Evolutionary conservation across 2,797 vertebrate species (phyloP), one percentile per base, ranked within the genome.

Genomic region (Lacerta agilis): DNA sequence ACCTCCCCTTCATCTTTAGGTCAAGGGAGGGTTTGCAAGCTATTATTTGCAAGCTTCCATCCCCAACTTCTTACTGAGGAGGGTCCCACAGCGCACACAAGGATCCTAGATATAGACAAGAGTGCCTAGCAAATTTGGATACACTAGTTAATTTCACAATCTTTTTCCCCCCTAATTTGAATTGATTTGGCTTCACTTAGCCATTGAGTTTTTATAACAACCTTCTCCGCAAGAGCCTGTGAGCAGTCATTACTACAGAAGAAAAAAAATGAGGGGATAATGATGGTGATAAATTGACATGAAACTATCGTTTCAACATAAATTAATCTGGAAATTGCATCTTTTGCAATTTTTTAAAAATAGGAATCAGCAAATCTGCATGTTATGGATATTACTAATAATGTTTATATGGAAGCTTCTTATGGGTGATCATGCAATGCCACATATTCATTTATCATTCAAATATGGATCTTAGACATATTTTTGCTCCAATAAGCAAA

Each of bases 1-100:
- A 84, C 86, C 77, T 72, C 49, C 49, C 49, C 88, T 11, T 3
- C 87, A 8, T 29, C 73, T 85, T 79, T 83, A 82, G 55, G 45
- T 90, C 55, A 45, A 29, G 87, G 73, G 23, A 89, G 90, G 89
- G 87, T 76, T 85, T 45, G 89, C 33, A 89, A 73, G 55, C 66
- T 6, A 1, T 64, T 64, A 64, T 23, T 64, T 6, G 5, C 71
- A 90, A 84, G 23, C 55, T 10, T 77, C 27, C 55, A 55, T 2
- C 90, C 3, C 0, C 79, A 91, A 93, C 81, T 89, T 86, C 80
- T 76, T 2, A 9, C 43, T 38, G 1, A 76, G 49, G 49, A 55
- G 49, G 49, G 49, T 36, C n/a, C 15, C 23, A 45, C 36, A 66
- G 33, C 3, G 20, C 3, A n/a, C n/a, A n/a, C n/a, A 33, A 79